Percentiles rank a stretch among this genome's conserved stretches.
phyloP scores from a whole-genome alignment of 2,888 invertebrate genomes.

The Ochropacha duplaris region DNA sequence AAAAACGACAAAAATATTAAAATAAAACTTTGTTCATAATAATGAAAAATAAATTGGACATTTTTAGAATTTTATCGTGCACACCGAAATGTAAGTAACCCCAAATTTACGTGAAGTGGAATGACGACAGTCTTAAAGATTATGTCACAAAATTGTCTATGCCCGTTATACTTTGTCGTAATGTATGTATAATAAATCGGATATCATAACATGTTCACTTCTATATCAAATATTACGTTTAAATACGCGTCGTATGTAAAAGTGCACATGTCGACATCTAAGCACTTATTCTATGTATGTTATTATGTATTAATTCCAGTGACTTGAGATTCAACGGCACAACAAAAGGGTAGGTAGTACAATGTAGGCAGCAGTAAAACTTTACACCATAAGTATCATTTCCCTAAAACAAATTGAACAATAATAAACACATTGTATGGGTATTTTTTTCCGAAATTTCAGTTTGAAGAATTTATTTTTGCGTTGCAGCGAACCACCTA shows the following conservation, averaged over 20 bases:
- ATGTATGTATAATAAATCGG: background rate
- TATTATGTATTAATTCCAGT: conserved; percentile 17
- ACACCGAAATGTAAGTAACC: no score
- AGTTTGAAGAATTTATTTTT: background rate
- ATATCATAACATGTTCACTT: background rate
- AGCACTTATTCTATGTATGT: conserved; percentile 1
- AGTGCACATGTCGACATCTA: background rate
- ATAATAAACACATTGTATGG: conserved; percentile 3
- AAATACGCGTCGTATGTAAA: background rate
- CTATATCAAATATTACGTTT: background rate
- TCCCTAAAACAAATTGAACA: conserved; percentile 30
- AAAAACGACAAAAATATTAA: background rate
- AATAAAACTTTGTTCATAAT: background rate
- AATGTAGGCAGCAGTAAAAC: conserved; percentile 17
- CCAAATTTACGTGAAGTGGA: no score
- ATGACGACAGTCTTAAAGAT: background rate
- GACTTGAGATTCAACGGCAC: conserved; percentile 27
- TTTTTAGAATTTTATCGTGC: no score
- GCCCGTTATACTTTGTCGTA: background rate
- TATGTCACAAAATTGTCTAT: background rate
- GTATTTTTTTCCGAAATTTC: background rate
- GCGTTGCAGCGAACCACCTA: background rate
- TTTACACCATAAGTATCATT: conserved; percentile 29
- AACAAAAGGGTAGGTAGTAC: conserved; percentile 14
- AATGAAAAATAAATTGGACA: no score